Evolutionary conservation across 2,113 vertebrate species (phyloP), one percentile per base, ranked within the genome.

Genomic region (Tachuris rubrigastra): DNA sequence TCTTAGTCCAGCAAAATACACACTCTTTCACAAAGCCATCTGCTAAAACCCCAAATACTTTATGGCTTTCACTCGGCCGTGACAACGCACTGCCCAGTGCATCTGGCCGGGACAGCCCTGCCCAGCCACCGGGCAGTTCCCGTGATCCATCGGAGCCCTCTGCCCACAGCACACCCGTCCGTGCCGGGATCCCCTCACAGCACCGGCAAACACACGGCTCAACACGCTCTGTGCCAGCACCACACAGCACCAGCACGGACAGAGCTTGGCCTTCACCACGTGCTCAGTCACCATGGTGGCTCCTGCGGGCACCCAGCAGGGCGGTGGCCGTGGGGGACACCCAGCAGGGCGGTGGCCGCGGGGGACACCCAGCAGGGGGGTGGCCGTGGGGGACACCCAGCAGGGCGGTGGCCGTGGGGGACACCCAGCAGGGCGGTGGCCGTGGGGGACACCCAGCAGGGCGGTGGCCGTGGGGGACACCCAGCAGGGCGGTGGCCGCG

Each of bases 211-310:
- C 20, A 24, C 28, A 4, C 3, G 8, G 35, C 49, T 37, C 42
- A 3, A 9, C 1, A 3, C 13, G 1, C 4, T 2, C 1, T 2
- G 31, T 0, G 0, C 2, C 4, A 53, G 41, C 15, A 12, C 12
- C 68, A n/a, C n/a, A n/a, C n/a, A 14, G 8, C 56, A 19, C 12
- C 62, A 14, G 9, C 49, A 18, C 2, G 1, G 28, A 44, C 0
- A 2, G 8, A 39, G 5, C n/a, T 4, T 8, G 1, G 27, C 39
- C 41, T 49, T 2, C 4, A 37, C 46, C 0, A 0, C 4, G 22
- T 0, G 5, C 62, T 11, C 3, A 12, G 44, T 7, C 77, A 15
- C 47, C 49, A 6, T 0, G 0, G 42, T 0, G 0, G 31, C 23
- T 80, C 63, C 69, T 0, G 0, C 0, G 0, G 59, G 44, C 13